Percentiles rank a stretch among this genome's conserved stretches.
phyloP scores from a whole-genome alignment of 2,113 vertebrate genomes.

The Calidris pugnax region DNA sequence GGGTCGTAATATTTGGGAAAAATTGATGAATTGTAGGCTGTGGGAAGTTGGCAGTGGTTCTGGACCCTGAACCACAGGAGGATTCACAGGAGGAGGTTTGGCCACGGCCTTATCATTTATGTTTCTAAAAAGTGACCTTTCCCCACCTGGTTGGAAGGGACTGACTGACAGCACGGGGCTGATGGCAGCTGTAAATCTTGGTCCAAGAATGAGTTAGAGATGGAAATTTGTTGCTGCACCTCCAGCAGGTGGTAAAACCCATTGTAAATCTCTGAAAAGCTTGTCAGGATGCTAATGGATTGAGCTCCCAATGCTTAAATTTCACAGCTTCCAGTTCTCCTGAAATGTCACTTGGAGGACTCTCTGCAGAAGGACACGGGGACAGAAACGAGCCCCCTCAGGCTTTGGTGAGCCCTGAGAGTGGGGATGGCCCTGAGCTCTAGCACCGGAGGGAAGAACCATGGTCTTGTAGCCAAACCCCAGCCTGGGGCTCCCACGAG shows the following conservation, averaged over 20 bases:
- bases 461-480: not conserved
- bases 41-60: not conserved
- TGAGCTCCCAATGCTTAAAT: not conserved
- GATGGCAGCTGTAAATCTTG: slow-evolving; percentile 49
- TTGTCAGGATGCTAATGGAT: slow-evolving; percentile 54
- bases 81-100: not conserved
- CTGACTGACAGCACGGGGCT: slow-evolving; percentile 22
- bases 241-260: slow-evolving; percentile 54
- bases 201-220: slow-evolving; percentile 6
- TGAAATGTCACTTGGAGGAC: slow-evolving; percentile 49
- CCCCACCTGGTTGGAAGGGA: not conserved
- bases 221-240: slow-evolving; percentile 41
- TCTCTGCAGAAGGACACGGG: not conserved
- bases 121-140: slow-evolving; percentile 33
- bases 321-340: slow-evolving; percentile 30
- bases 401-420: not conserved
- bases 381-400: not conserved
- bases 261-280: slow-evolving; percentile 45
- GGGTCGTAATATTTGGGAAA: not conserved
- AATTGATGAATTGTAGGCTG: not conserved
- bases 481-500: fast-evolving
- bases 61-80: not conserved
- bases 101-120: not conserved
- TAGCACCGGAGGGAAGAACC: not conserved
- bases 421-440: fast-evolving